A percentile compares a stretch with the other conserved stretches of the same genome.
These are phyloP conservation scores for Eupelmus urozonus DNA, from an alignment of 2,888 invertebrate genomes.

Conservation along the genomic window DNA sequence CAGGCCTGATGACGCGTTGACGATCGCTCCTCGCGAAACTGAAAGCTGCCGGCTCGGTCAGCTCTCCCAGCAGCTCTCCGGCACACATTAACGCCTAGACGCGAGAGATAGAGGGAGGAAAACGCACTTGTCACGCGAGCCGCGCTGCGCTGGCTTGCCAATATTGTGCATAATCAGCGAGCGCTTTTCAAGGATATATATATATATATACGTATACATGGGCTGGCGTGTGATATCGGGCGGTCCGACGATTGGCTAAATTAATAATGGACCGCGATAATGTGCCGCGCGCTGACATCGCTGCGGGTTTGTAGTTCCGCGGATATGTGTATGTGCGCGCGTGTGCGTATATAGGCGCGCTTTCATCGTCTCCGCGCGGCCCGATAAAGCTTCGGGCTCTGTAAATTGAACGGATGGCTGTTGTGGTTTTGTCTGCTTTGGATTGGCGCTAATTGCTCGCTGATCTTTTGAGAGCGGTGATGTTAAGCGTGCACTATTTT, in stretches of 20 bases:
- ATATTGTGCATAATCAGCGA: conserved; percentile 53
- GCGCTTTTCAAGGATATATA: conserved; percentile 7
- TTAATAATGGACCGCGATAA: conserved; percentile 41
- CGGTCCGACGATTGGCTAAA: conserved; percentile 45
- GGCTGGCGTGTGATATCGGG: background rate
- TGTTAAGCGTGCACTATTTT: too few species aligned
- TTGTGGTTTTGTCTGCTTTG: too few species aligned
- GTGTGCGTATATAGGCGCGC: background rate
- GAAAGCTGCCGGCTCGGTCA: conserved; percentile 20
- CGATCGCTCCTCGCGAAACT: conserved; percentile 1
- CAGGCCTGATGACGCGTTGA: conserved; percentile 14
- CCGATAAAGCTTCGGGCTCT: too few species aligned
- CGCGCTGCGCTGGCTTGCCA: conserved; percentile 21
- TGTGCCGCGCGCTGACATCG: background rate
- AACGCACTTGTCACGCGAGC: conserved; percentile 38
- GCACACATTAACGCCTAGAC: background rate
- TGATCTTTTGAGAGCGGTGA: too few species aligned
- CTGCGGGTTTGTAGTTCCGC: background rate
- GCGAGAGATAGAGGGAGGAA: background rate
- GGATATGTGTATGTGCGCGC: background rate
- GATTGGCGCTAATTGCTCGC: too few species aligned
- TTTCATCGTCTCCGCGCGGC: background rate
- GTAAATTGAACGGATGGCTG: too few species aligned
- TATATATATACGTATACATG: background rate
- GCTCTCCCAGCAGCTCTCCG: background rate